Base-by-base conservation (phyloP, 1,140 invertebrate species). In the Mamestra configurata region DNA sequence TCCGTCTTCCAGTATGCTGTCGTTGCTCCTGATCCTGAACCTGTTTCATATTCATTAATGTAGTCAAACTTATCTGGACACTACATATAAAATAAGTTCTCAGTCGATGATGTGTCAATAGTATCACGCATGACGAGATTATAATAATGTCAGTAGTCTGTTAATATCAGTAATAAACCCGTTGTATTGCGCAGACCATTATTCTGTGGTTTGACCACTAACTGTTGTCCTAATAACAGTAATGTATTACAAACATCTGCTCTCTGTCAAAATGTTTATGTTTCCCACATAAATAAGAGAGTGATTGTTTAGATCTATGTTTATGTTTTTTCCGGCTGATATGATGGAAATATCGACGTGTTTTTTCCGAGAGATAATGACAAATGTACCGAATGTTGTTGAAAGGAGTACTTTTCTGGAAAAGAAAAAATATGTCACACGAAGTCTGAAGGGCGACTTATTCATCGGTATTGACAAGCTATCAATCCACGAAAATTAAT, bases 311-410 rank as follows among this genome's bases (percentile, higher is more conserved):
- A 15, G 64, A 68, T 68, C 20, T 49, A 68, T 68, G 64, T 68
- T 68, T 68, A 68, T 68, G 64, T 68, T 68, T 68, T 68, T 68
- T 68, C 64, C 64, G 64, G 64, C n/a, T 46, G 64, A 68, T 68
- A 68, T 68, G 64, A 68, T 68, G 13, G 37, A 68, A 68, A 68
- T 68, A 68, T 68, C 40, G 64, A 68, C 15, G 64, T 68, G 64
- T 68, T 68, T 68, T 68, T 68, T 68, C 64, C 64, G 64, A 24
- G 40, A 46, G 64, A 46, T 68, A 68, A 68, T 68, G 64, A 68
- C 40, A 46, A 68, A 68, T 68, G 64, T 46, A 68, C 22, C n/a
- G 37, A 20, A 15, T 4, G 20, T 15, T 68, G 20, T 68, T 68
- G 64, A 46, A 68, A 68, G 10, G 40, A 68, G 24, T 68, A 6